Conservation (phyloP, 2,113 vertebrate species). For the Siphamia tubifer region DNA sequence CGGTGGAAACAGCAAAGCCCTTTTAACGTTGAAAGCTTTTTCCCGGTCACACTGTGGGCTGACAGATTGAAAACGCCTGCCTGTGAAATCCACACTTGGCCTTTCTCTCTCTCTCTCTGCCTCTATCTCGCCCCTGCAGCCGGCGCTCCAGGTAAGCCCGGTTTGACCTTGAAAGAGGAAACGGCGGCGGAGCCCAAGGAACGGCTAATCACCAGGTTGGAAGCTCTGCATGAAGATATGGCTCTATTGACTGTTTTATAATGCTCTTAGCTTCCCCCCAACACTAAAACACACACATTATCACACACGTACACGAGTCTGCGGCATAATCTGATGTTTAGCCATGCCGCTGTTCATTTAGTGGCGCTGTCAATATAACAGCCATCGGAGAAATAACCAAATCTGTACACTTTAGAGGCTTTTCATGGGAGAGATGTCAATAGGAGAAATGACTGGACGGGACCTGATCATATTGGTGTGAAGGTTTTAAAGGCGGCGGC, state of each 20-base stretch:
- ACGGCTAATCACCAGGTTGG: constrained; percentile 15
- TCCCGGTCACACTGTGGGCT: background rate
- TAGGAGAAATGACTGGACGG: background rate
- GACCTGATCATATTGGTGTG: background rate
- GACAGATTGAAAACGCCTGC: background rate
- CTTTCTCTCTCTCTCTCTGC: background rate
- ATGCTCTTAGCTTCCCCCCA: constrained; percentile 18
- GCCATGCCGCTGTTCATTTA: constrained; percentile 18
- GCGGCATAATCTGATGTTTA: constrained; percentile 25
- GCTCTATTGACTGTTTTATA: constrained; percentile 11
- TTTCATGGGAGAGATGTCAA: background rate
- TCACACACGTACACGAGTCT: background rate
- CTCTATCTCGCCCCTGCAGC: constrained; percentile 53
- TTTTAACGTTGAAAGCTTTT: background rate
- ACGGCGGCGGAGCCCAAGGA: constrained; percentile 9
- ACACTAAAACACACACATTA: constrained; percentile 33
- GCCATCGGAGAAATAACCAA: background rate
- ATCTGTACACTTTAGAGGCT: background rate
- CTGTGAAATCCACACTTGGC: constrained; percentile 3
- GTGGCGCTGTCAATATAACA: background rate
- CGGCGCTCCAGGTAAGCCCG: constrained; percentile 37
- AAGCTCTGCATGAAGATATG: background rate
- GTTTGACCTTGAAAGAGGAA: constrained; percentile 63
- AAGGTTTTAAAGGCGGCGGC: background rate
- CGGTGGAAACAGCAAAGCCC: background rate